A percentile compares a stretch with the other conserved stretches of the same genome.
These are phyloP conservation scores for Lottia scabra DNA, from an alignment of 2,888 invertebrate species.

Conservation along the genomic window DNA sequence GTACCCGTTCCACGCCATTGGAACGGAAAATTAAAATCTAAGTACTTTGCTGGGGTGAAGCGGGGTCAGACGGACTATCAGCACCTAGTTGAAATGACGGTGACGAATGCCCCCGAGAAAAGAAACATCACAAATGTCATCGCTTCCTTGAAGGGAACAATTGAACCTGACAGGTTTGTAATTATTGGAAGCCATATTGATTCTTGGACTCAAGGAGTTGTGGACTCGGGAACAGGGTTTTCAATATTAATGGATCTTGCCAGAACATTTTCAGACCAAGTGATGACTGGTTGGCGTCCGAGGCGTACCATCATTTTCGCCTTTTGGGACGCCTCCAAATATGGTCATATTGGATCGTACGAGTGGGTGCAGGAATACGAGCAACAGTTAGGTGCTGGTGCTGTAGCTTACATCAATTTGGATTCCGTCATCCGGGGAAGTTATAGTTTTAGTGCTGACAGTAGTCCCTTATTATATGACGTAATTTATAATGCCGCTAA, in stretches of 20 bases:
- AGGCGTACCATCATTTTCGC: slow-evolving; percentile 59
- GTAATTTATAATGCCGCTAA: slow-evolving; percentile 55
- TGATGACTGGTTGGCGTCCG: slow-evolving; percentile 53
- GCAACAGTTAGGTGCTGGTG: slow-evolving; percentile 60
- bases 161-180: slow-evolving; percentile 62
- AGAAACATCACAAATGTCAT: slow-evolving; percentile 62
- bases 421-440: slow-evolving; percentile 65
- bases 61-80: not conserved
- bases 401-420: slow-evolving; percentile 70
- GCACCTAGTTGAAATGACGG: slow-evolving; percentile 43
- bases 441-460: slow-evolving; percentile 57
- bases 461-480: slow-evolving; percentile 53
- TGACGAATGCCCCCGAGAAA: slow-evolving; percentile 45
- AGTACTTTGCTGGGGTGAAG: not conserved
- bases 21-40: slow-evolving; percentile 1
- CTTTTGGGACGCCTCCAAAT: slow-evolving; percentile 59
- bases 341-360: slow-evolving; percentile 58
- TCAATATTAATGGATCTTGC: slow-evolving; percentile 56
- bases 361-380: slow-evolving; percentile 63
- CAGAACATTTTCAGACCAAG: slow-evolving; percentile 47
- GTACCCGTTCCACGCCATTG: not conserved
- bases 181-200: slow-evolving; percentile 62
- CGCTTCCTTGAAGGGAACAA: slow-evolving; percentile 62
- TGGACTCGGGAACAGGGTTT: slow-evolving; percentile 55
- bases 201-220: slow-evolving; percentile 57